Percentiles rank a stretch among this genome's conserved stretches.
Conservation (phyloP, 2,797 vertebrate genomes). For the Pseudochromis fuscus region DNA sequence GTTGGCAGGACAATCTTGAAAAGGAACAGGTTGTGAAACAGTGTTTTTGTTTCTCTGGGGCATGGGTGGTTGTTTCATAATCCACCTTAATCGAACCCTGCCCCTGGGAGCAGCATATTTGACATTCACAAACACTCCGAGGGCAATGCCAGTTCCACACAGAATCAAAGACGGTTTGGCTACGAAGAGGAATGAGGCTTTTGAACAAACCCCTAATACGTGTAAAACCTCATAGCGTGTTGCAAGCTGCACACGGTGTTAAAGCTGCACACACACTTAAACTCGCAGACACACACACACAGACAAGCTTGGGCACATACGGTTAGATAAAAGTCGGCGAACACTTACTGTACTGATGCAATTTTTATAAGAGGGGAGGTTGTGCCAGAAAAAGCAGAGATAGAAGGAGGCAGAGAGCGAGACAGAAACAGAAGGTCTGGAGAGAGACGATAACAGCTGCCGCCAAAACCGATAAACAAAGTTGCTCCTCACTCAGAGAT, state of each 20-base stretch:
- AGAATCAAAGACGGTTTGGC: slow-evolving; percentile 59
- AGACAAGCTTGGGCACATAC: slow-evolving; percentile 73
- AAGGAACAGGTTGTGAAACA: slow-evolving; percentile 64
- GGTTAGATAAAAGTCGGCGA: slow-evolving; percentile 68
- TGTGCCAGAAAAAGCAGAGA: slow-evolving; percentile 36
- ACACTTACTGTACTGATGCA: slow-evolving; percentile 55
- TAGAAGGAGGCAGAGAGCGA: slow-evolving; percentile 8
- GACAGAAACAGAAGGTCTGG: slow-evolving; percentile 23
- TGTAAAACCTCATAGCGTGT: slow-evolving; percentile 61
- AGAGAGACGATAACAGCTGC: slow-evolving; percentile 58
- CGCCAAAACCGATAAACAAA: slow-evolving; percentile 64
- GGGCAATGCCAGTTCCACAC: slow-evolving; percentile 59
- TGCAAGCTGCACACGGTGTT: slow-evolving; percentile 46
- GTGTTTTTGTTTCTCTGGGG: slow-evolving; percentile 57
- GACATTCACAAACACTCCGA: slow-evolving; percentile 50
- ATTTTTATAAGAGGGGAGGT: slow-evolving; percentile 60
- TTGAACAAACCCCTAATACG: slow-evolving; percentile 56
- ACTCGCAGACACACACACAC: background rate
- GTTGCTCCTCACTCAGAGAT: slow-evolving; percentile 33
- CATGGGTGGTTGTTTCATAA: slow-evolving; percentile 62
- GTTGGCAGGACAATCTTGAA: slow-evolving; percentile 33
- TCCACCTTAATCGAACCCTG: slow-evolving; percentile 42
- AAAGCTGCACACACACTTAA: slow-evolving; percentile 28
- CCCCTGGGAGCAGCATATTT: slow-evolving; percentile 69
- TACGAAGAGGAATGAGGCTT: slow-evolving; percentile 49